phyloP scores from a whole-genome alignment of 2,113 vertebrate species.

The Chaetura pelagica region DNA sequence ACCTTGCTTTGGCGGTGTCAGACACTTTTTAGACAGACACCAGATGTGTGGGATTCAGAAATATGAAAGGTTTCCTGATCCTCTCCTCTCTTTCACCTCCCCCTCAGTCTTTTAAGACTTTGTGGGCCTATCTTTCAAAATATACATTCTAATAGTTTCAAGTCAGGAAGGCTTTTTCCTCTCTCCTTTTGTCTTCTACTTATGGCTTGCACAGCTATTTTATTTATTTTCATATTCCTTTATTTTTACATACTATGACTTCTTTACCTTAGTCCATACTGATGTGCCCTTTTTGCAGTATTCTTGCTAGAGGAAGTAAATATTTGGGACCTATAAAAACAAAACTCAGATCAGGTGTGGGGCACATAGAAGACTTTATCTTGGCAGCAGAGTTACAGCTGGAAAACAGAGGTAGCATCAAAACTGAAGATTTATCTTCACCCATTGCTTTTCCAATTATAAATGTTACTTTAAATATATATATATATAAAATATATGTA shows the following conservation, averaged over 20 bases:
- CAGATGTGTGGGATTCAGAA: background rate
- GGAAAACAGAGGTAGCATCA: background rate
- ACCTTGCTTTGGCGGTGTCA: background rate
- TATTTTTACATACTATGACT: background rate
- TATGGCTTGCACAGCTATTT: background rate
- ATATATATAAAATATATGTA: too few relatives aligned
- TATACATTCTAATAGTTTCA: background rate
- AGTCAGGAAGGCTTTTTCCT: background rate
- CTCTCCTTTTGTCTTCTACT: background rate
- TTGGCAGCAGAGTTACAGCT: background rate
- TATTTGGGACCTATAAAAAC: background rate
- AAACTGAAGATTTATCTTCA: background rate
- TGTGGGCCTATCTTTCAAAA: background rate
- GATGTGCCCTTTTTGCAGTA: background rate
- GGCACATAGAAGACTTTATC: background rate
- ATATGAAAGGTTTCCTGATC: accelerated
- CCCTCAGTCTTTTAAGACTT: background rate
- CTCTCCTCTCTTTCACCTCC: background rate
- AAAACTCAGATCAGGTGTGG: background rate
- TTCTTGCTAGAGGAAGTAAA: background rate
- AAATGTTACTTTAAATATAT: background rate
- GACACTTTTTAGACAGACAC: background rate
- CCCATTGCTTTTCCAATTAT: background rate
- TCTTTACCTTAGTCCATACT: background rate
- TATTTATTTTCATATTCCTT: background rate